These are phyloP conservation scores for Conus ventricosus DNA, from an alignment of 1,140 invertebrate species.

Conservation along the genomic window DNA sequence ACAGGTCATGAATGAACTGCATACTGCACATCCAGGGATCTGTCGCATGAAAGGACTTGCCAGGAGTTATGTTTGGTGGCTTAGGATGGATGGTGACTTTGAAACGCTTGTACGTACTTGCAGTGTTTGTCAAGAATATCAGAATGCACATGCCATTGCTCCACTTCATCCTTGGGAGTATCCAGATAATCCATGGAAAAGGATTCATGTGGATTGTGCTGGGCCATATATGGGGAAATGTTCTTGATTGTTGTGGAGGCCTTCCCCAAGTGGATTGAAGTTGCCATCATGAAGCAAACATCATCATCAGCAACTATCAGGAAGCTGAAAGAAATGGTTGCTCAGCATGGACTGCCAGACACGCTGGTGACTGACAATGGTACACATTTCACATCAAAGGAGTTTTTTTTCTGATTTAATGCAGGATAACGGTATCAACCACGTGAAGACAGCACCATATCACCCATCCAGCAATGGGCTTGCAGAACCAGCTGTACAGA, in stretches of 20 bases:
- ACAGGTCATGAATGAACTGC: slow-evolving; percentile 68
- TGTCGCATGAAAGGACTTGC: slow-evolving; percentile 73
- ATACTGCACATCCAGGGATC: slow-evolving; percentile 73
- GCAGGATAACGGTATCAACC: slow-evolving; percentile 48
- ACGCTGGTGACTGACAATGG: slow-evolving; percentile 67
- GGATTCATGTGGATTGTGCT: slow-evolving; percentile 77
- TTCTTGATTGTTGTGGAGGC: too few species aligned
- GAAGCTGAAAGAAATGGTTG: background rate
- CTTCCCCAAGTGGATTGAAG: background rate
- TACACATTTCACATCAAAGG: slow-evolving; percentile 57
- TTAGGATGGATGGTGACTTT: slow-evolving; percentile 74
- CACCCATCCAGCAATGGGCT: slow-evolving; percentile 60
- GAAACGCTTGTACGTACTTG: slow-evolving; percentile 46
- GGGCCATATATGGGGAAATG: slow-evolving; percentile 67
- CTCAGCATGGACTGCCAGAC: slow-evolving; percentile 51
- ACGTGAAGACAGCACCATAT: slow-evolving; percentile 50
- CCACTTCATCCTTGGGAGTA: slow-evolving; percentile 64
- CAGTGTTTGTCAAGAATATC: slow-evolving; percentile 55
- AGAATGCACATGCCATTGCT: slow-evolving; percentile 49
- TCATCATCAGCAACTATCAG: slow-evolving; percentile 32
- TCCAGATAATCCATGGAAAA: slow-evolving; percentile 72
- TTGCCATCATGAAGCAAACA: slow-evolving; percentile 9
- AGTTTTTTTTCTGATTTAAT: slow-evolving; percentile 67
- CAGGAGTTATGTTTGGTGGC: slow-evolving; percentile 75
- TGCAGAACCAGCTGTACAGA: slow-evolving; percentile 42